Base-by-base conservation (phyloP, 2,797 vertebrate genomes). In the Cetoscarus ocellatus region DNA sequence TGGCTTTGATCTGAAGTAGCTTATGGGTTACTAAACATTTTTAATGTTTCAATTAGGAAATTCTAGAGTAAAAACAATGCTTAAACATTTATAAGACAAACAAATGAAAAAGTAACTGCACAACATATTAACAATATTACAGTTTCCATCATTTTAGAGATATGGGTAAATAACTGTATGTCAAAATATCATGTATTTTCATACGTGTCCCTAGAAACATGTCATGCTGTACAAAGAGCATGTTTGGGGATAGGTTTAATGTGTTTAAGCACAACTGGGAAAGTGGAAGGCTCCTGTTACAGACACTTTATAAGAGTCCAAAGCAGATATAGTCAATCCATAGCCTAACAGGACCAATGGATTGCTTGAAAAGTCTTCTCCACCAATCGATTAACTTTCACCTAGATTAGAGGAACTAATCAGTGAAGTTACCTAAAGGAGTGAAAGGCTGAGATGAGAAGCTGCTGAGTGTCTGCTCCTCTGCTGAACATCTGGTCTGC, bases 381-480 rank as follows among this genome's bases (percentile, higher is more conserved):
- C 45, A 38, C 55, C 15, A 66, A 81, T 88, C 59, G 45, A 85
- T 75, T 75, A 18, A 49, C 36, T 48, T 68, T 54, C 8, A 76
- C 18, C 15, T 19, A 57, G 59, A 70, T 47, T 35, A 27, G 61
- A 75, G 11, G n/a, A 86, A 67, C 39, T 55, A 62, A 79, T 90
- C 78, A 73, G 57, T 43, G 52, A 78, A 64, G 73, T 60, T 39
- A 39, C 39, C 45, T 36, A 12, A 55, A 42, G 36, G 39, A 70
- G 35, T 14, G 44, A 75, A 35, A 44, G 39, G 36, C 19, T 19
- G 18, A 18, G 75, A 58, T 64, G 19, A 52, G 75, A 79, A 54
- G 39, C 64, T 10, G 6, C 18, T 27, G 13, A 60, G 43, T 52
- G 10, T 10, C 35, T 52, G 40, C 42, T 10, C 36, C n/a, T 83